Evolutionary conservation across 2,113 vertebrate genomes (phyloP).

Genomic region (Oreochromis niloticus): DNA sequence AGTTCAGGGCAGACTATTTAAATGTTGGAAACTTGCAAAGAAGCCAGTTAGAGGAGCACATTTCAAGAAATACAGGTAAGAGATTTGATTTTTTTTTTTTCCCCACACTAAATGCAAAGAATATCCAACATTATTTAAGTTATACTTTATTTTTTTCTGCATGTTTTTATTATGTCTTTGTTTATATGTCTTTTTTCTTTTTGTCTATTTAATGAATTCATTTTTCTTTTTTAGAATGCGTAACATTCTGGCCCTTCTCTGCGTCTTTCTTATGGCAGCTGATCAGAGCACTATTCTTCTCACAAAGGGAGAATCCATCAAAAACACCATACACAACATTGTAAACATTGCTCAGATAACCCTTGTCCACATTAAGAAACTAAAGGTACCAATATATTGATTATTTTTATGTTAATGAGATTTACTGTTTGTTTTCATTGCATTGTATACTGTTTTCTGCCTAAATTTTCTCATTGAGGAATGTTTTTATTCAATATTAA

Average conservation of each 20-base stretch:
- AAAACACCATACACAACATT: neutral
- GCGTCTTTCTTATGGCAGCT: neutral
- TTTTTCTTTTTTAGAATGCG: conserved; percentile 20
- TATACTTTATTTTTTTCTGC: neutral
- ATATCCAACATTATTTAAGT: neutral
- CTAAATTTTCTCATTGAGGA: neutral
- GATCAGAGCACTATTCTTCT: neutral
- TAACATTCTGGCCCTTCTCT: neutral
- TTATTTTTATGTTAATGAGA: neutral
- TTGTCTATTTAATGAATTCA: rapidly evolving
- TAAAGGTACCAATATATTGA: neutral
- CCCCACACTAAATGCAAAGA: rapidly evolving
- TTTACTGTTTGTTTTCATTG: neutral
- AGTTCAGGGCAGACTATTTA: conserved; percentile 20
- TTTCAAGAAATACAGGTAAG: conserved; percentile 15
- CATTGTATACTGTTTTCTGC: neutral
- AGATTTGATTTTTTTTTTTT: neutral
- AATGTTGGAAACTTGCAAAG: neutral
- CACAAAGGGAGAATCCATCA: neutral
- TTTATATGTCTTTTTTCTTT: neutral
- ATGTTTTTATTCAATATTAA: neutral
- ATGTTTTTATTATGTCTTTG: neutral
- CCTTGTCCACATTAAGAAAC: conserved; percentile 28
- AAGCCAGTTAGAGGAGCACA: neutral
- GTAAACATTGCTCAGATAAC: conserved; percentile 19